Evolutionary conservation across 2,797 vertebrate genomes (phyloP).

Genomic region (Alcedo quadribrachys): DNA sequence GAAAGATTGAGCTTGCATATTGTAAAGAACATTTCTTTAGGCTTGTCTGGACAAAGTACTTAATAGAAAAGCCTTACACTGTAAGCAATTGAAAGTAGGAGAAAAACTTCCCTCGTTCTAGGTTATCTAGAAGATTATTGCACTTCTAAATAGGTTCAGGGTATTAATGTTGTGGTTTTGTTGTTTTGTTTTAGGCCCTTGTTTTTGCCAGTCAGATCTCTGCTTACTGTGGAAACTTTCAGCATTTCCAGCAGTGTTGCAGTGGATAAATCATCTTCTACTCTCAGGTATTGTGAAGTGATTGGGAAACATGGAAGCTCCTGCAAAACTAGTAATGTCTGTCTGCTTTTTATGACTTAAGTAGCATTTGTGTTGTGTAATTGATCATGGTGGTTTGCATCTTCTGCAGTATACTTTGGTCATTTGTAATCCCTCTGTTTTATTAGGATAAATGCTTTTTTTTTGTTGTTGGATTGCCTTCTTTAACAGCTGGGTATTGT

Average conservation of each 20-base stretch:
- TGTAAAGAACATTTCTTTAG: background rate
- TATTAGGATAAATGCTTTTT: background rate
- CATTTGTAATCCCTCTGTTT: background rate
- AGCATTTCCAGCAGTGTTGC: conserved; percentile 95
- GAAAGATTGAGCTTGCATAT: background rate
- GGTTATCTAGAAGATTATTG: background rate
- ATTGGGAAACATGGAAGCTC: background rate
- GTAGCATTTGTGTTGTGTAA: background rate
- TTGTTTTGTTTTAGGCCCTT: conserved; percentile 83
- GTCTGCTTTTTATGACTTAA: background rate
- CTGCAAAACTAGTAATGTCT: background rate
- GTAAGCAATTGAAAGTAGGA: background rate
- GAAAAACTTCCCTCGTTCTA: background rate
- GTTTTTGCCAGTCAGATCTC: conserved; percentile 89
- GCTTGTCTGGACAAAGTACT: background rate
- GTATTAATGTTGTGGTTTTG: background rate
- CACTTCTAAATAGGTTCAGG: background rate
- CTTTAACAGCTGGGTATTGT: background rate
- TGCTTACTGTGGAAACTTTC: conserved; percentile 95
- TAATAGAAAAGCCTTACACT: background rate
- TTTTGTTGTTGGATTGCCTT: background rate
- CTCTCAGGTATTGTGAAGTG: conserved; percentile 85
- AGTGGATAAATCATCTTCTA: conserved; percentile 92
- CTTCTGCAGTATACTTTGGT: background rate
- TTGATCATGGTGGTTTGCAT: background rate